Percentiles rank a stretch among this genome's conserved stretches.
phyloP scores from a whole-genome alignment of 2,113 vertebrate genomes.

The Alethe diademata region DNA sequence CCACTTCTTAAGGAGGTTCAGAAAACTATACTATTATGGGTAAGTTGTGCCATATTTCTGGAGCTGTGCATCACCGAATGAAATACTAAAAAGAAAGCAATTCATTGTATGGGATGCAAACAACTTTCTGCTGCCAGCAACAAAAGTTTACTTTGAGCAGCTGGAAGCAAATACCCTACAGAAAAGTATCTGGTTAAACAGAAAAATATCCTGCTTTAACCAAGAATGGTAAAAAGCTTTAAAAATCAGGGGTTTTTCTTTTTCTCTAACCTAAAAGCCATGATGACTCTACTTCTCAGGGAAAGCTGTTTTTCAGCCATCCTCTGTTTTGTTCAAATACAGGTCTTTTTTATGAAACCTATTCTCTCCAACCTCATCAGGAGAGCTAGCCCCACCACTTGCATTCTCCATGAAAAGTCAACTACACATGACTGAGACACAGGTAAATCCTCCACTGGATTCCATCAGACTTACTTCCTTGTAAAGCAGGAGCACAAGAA shows the following conservation, averaged over 20 bases:
- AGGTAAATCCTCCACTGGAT: not conserved
- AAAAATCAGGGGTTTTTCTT: not conserved
- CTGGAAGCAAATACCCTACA: constrained; percentile 15
- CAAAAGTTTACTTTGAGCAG: constrained; percentile 38
- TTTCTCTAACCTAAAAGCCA: not conserved
- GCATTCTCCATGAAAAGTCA: not conserved
- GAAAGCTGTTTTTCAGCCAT: not conserved
- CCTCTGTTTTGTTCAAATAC: not conserved
- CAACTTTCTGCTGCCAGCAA: constrained; percentile 9
- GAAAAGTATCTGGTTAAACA: constrained; percentile 33
- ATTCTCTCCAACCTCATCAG: not conserved
- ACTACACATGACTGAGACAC: accelerated
- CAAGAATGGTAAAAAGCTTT: not conserved
- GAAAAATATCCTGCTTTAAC: constrained; percentile 31
- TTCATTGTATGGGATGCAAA: constrained; percentile 52
- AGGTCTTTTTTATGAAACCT: not conserved
- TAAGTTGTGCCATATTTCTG: not conserved
- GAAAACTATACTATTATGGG: not conserved
- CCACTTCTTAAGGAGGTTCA: constrained; percentile 24
- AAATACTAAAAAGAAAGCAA: constrained; percentile 49
- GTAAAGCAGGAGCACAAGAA: not conserved
- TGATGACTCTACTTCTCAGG: not conserved
- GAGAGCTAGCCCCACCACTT: not conserved
- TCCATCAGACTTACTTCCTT: not conserved
- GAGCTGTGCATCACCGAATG: not conserved